Conservation (phyloP, 2,113 vertebrate genomes). For the Notechis scutatus region DNA sequence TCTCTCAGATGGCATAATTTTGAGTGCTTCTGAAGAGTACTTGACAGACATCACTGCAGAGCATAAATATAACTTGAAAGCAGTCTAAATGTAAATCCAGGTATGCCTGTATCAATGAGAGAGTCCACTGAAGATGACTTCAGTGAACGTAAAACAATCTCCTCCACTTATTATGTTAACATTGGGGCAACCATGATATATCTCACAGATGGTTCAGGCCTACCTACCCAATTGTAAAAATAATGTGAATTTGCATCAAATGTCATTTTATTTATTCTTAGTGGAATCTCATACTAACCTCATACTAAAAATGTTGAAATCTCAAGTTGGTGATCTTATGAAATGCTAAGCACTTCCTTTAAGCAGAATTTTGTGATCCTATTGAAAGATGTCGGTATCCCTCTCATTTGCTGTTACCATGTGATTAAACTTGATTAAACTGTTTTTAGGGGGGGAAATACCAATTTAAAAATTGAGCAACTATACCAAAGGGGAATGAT, state of each 20-base stretch:
- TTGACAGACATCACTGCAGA: background rate
- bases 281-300: background rate
- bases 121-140: background rate
- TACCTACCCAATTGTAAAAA: background rate
- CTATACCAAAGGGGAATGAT: background rate
- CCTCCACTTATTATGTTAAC: background rate
- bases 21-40: background rate
- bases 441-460: background rate
- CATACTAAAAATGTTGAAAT: background rate
- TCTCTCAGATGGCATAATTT: background rate
- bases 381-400: background rate
- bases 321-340: background rate
- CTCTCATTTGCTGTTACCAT: background rate
- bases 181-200: background rate
- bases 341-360: background rate
- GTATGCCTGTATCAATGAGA: background rate
- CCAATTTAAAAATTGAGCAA: background rate
- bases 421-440: background rate
- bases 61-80: background rate
- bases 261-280: background rate
- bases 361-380: background rate
- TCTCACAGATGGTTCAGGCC: background rate
- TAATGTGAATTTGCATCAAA: background rate
- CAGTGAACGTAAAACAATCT: background rate
- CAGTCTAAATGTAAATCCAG: constrained; percentile 38